phyloP scores from a whole-genome alignment of 92 coral and sea anemone species.

The Epizoanthus ramosus region DNA sequence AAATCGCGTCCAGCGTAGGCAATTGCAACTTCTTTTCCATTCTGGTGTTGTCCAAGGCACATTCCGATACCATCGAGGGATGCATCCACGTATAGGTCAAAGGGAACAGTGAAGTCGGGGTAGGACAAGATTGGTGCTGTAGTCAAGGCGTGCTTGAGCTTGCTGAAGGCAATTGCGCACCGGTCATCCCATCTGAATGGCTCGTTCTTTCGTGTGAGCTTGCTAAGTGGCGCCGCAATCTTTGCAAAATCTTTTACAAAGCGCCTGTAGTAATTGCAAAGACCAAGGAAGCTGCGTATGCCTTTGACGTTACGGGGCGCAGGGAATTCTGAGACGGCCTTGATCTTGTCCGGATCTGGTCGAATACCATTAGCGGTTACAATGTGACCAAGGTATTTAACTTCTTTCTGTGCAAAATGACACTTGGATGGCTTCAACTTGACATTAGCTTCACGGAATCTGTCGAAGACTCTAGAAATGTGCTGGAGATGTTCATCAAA shows the following conservation, averaged over 20 bases:
- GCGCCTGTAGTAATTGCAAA: slow-evolving; percentile 12
- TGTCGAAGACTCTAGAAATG: slow-evolving; percentile 11
- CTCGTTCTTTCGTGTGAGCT: background rate
- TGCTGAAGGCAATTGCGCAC: slow-evolving; percentile 9
- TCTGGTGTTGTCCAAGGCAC: slow-evolving; percentile 48
- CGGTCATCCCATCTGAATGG: background rate
- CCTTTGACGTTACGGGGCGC: too few species aligned
- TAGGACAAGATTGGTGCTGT: slow-evolving; percentile 25
- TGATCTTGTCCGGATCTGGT: background rate
- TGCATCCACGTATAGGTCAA: slow-evolving; percentile 56
- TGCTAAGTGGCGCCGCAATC: slow-evolving; percentile 19
- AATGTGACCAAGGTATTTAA: slow-evolving; percentile 8
- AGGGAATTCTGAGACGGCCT: too few species aligned
- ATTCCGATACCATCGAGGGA: slow-evolving; percentile 50
- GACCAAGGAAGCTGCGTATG: background rate
- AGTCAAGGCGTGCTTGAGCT: background rate
- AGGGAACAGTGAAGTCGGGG: slow-evolving; percentile 27
- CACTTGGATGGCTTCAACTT: slow-evolving; percentile 21
- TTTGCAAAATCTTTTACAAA: slow-evolving; percentile 1
- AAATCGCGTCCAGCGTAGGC: slow-evolving; percentile 62
- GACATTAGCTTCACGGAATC: background rate
- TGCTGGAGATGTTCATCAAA: slow-evolving; percentile 17
- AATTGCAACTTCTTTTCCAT: slow-evolving; percentile 42
- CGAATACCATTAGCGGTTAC: slow-evolving; percentile 9
- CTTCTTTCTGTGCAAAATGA: background rate